Evolutionary conservation across 53 echinoderm and acorn worm species (phyloP).

Genomic region (Henricia sp.): DNA sequence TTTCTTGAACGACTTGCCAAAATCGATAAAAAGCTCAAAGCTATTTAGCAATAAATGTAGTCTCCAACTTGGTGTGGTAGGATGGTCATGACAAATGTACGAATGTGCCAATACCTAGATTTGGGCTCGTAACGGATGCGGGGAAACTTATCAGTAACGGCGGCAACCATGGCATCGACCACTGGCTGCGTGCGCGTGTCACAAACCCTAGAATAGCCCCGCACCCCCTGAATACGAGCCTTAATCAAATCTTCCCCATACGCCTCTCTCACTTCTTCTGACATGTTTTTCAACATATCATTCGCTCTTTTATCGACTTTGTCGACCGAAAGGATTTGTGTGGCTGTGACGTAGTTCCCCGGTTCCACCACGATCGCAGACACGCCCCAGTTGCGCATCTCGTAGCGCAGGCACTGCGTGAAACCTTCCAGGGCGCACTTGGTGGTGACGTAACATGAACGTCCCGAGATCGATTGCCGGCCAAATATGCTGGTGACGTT

Average conservation of each 20-base stretch:
- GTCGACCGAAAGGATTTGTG: conserved; percentile 78
- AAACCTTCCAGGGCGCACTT: conserved; percentile 96
- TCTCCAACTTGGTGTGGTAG: conserved; percentile 77
- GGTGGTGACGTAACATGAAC: conserved; percentile 81
- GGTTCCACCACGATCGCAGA: conserved; percentile 86
- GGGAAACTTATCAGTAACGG: conserved; percentile 65
- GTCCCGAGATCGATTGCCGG: conserved; percentile 66
- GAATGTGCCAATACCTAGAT: conserved; percentile 70
- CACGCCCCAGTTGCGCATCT: conserved; percentile 76
- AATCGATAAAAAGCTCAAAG: background rate
- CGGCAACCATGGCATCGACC: conserved; percentile 67
- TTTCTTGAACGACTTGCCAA: background rate
- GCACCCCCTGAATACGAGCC: conserved; percentile 64
- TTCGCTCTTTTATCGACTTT: conserved; percentile 70
- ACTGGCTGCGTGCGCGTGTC: conserved; percentile 65
- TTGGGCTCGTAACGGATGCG: conserved; percentile 76
- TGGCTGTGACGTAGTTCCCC: conserved; percentile 90
- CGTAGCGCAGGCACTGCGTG: conserved; percentile 91
- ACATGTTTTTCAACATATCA: conserved; percentile 79
- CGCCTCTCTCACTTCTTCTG: conserved; percentile 58
- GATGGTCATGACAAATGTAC: conserved; percentile 70
- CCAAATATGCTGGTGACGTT: conserved; percentile 88
- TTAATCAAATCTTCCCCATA: conserved; percentile 67
- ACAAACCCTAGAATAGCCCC: conserved; percentile 54
- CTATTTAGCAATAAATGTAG: background rate